Percentiles rank a stretch among this genome's conserved stretches.
Conservation (phyloP, 2,113 vertebrate species). For the Regulus satrapa region DNA sequence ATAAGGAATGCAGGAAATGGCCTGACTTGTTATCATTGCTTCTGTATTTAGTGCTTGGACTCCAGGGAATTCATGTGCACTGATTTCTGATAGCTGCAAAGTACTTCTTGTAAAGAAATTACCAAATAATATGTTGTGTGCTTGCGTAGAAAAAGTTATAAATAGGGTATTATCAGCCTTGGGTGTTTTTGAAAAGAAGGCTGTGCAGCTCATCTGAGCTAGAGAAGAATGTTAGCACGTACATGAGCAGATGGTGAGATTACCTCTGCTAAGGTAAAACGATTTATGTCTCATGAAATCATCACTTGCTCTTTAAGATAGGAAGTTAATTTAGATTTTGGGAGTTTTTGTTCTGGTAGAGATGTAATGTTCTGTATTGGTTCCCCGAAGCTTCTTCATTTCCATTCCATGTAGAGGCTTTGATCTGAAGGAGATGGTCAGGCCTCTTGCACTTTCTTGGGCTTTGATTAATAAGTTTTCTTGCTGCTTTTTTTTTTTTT, state of each 20-base stretch:
- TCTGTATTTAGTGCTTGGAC: slow-evolving; percentile 45
- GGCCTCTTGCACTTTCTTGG: neutral
- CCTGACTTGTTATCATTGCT: slow-evolving; percentile 6
- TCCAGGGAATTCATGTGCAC: neutral
- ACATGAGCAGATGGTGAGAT: slow-evolving; percentile 5
- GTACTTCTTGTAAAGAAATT: neutral
- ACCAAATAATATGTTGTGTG: neutral
- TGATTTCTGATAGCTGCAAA: neutral
- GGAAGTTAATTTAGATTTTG: neutral
- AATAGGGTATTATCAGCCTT: neutral
- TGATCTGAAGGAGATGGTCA: neutral
- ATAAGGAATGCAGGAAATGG: slow-evolving; percentile 22
- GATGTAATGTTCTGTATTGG: neutral
- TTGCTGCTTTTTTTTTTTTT: neutral
- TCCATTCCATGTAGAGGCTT: neutral
- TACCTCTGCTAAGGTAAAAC: neutral
- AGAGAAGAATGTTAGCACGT: neutral
- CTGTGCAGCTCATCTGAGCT: neutral
- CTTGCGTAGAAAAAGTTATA: neutral
- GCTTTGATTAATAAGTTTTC: neutral
- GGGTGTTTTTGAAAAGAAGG: neutral
- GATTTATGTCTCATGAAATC: neutral
- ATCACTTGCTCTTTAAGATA: neutral
- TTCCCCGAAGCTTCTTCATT: neutral
- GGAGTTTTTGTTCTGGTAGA: neutral